These are phyloP conservation scores for Pseudomyrmex sp. DNA, from an alignment of 1,140 invertebrate genomes.

Conservation along the genomic window DNA sequence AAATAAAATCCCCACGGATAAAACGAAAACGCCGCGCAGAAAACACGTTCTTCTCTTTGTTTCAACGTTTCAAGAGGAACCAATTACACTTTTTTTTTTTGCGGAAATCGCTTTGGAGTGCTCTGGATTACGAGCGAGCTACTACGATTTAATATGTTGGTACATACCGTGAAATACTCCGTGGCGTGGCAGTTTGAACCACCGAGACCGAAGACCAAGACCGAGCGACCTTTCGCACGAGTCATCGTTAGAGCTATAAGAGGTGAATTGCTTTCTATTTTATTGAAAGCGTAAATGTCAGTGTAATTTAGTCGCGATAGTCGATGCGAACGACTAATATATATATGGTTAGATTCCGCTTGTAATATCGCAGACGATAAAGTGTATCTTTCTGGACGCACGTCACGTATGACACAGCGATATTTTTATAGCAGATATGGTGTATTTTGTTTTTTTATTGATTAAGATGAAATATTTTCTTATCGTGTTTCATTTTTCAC, in stretches of 20 bases:
- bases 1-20: background rate
- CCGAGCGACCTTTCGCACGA: conserved; percentile 32
- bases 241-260: conserved; percentile 13
- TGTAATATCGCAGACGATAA: no score
- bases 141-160: conserved; percentile 53
- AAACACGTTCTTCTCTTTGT: background rate
- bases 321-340: background rate
- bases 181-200: conserved; percentile 44
- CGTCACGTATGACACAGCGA: no score
- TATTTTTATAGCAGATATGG: no score
- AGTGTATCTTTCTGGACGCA: no score
- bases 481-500: background rate
- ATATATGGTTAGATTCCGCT: no score
- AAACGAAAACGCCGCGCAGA: background rate
- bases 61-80: background rate
- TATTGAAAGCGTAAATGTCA: conserved; percentile 57
- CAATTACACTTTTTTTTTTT: background rate
- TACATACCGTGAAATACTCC: conserved; percentile 57
- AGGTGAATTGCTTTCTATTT: conserved; percentile 61
- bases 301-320: conserved; percentile 18
- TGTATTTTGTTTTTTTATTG: no score
- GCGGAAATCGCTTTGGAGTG: background rate
- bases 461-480: no score
- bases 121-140: conserved; percentile 13
- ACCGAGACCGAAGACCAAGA: background rate